phyloP scores from a whole-genome alignment of 2,797 vertebrate genomes.

The Lindbergichthys nudifrons region DNA sequence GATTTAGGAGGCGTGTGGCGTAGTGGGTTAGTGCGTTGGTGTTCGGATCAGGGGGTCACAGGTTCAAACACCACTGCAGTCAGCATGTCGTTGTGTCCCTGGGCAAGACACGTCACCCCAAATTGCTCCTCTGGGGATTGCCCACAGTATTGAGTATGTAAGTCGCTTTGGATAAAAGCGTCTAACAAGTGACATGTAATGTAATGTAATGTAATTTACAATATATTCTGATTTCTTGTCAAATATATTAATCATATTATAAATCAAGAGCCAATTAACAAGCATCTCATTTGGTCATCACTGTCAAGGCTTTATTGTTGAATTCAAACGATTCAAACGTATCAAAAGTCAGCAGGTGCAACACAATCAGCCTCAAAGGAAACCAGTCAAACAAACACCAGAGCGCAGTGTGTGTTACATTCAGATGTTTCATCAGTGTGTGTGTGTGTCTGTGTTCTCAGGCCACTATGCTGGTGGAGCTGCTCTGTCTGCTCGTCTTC shows the following conservation, averaged over 20 bases:
- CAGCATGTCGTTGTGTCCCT: too few relatives aligned
- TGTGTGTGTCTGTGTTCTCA: constrained; percentile 53
- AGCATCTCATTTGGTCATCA: not conserved
- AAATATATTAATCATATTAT: not conserved
- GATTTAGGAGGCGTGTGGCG: too few relatives aligned
- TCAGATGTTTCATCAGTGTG: not conserved
- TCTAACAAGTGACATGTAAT: too few relatives aligned
- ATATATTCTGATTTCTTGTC: not conserved
- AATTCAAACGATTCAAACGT: not conserved
- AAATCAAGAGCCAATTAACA: not conserved
- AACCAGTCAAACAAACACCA: not conserved
- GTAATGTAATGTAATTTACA: too few relatives aligned
- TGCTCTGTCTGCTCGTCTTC: constrained; percentile 90
- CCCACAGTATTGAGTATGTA: too few relatives aligned
- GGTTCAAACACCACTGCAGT: too few relatives aligned
- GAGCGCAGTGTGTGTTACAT: not conserved
- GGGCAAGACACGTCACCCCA: too few relatives aligned
- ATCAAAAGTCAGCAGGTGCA: not conserved
- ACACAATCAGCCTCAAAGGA: not conserved
- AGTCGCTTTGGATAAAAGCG: too few relatives aligned
- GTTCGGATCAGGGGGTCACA: too few relatives aligned
- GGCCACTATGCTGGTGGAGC: constrained; percentile 88
- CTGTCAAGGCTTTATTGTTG: not conserved
- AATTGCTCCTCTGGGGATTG: too few relatives aligned
- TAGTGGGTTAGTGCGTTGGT: too few relatives aligned